Conservation (phyloP, 2,797 vertebrate species). For the Onychomys leucogaster region DNA sequence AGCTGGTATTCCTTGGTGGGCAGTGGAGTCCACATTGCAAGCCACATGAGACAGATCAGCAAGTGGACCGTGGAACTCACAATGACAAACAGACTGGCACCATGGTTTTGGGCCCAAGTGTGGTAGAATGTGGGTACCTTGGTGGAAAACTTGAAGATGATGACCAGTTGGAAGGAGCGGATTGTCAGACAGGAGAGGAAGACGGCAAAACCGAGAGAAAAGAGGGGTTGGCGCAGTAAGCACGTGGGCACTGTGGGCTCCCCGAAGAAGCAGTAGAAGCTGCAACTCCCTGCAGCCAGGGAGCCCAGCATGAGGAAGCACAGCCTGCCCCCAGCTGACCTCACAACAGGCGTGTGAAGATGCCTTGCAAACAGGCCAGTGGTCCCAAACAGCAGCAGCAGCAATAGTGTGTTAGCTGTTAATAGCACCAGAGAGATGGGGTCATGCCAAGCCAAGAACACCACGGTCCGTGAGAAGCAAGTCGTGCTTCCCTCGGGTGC, state of each 20-base stretch:
- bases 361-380: slow-evolving; percentile 87
- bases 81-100: slow-evolving; percentile 87
- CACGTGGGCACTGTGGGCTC: slow-evolving; percentile 85
- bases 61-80: slow-evolving; percentile 83
- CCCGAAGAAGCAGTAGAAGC: slow-evolving; percentile 90
- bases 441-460: slow-evolving; percentile 87
- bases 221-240: slow-evolving; percentile 85
- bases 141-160: slow-evolving; percentile 92
- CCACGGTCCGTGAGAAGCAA: slow-evolving; percentile 86
- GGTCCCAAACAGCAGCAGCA: slow-evolving; percentile 83
- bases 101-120: slow-evolving; percentile 89
- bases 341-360: slow-evolving; percentile 91
- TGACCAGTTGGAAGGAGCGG: slow-evolving; percentile 92
- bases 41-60: slow-evolving; percentile 78
- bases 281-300: slow-evolving; percentile 84
- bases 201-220: slow-evolving; percentile 86
- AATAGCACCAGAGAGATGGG: slow-evolving; percentile 85
- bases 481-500: slow-evolving; percentile 85
- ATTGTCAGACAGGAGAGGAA: slow-evolving; percentile 91
- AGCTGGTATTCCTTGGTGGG: slow-evolving; percentile 82
- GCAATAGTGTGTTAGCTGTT: slow-evolving; percentile 67
- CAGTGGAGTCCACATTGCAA: slow-evolving; percentile 72
- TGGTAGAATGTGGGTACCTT: slow-evolving; percentile 86
- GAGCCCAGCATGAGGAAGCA: slow-evolving; percentile 92
- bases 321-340: slow-evolving; percentile 91